phyloP scores from a whole-genome alignment of 1,140 invertebrate species.

The Hyles euphorbiae region DNA sequence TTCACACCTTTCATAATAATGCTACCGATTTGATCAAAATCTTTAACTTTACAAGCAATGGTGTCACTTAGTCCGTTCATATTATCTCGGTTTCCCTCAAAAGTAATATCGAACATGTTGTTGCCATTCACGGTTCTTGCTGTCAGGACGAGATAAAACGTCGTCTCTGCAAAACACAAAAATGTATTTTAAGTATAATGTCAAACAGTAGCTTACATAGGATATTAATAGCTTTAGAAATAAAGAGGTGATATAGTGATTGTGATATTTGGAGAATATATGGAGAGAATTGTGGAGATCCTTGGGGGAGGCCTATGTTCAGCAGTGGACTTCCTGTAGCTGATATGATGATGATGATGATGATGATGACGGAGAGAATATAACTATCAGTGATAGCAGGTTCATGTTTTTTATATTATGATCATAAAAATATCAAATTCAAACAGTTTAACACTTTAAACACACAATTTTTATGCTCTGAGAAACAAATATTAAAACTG shows the following conservation, averaged over 20 bases:
- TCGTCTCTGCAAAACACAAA: not conserved
- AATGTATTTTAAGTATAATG: not conserved
- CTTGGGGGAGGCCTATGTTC: no score
- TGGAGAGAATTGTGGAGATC: not conserved
- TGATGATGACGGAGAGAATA: no score
- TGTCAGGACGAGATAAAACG: conserved; percentile 5
- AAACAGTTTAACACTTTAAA: no score
- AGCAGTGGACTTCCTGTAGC: no score
- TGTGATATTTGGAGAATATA: not conserved
- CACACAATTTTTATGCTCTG: no score
- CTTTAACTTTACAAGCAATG: conserved; percentile 10
- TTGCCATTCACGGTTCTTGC: not conserved
- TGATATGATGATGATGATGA: no score
- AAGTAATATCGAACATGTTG: conserved; percentile 5
- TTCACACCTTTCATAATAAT: conserved; percentile 16
- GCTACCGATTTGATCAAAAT: conserved; percentile 7
- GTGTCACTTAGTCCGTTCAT: not conserved
- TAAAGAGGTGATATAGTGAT: not conserved
- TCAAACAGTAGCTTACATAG: not conserved
- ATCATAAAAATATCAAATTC: no score
- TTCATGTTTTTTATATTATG: no score
- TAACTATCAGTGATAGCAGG: no score
- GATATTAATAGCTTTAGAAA: not conserved
- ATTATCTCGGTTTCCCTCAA: conserved; percentile 4
- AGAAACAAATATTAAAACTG: no score